Evolutionary conservation across 2,797 vertebrate genomes (phyloP), one percentile per base, ranked within the genome.

Genomic region (Cyprinella venusta): DNA sequence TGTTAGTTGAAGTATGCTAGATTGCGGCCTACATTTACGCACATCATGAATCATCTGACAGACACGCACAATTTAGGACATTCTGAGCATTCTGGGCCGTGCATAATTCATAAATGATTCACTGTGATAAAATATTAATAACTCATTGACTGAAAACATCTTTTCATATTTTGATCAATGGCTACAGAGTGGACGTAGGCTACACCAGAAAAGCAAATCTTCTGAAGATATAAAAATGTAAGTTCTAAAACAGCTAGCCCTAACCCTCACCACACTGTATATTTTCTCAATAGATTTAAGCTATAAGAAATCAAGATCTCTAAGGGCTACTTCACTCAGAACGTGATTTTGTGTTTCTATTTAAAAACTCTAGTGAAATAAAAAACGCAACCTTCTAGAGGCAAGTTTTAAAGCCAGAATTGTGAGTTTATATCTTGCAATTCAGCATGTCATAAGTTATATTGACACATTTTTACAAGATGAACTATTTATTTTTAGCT

Each of bases 121-220:
- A 24, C 48, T 68, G 64, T 83, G 64, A 83, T 77, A 36, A 59
- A 83, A 69, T 69, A 83, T 76, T 68, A 42, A 83, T 59, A 56
- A 61, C 38, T 82, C 50, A 56, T 82, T 45, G 72, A 76, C 63
- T 45, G 36, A 82, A 82, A 82, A 59, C 72, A 59, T 30, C n/a
- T 76, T 76, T 76, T 81, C 42, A 64, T 54, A 65, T 75, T 19
- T 42, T 36, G 63, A 76, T 68, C 74, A 56, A 76, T 76, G 24
- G 38, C 36, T 59, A 30, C 8, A 67, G 19, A 68, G 80, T 65
- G 48, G 36, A 68, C 21, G 61, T 24, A 33, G 30, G 30, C 30
- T 33, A 21, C 26, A 65, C 10, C 45, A 56, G 42, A 76, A 65
- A 67, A 67, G 45, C 21, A 13, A 18, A 76, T 40, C 24, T 54